phyloP scores from a whole-genome alignment of 2,113 vertebrate genomes.

The Trochalopteron elliotii region DNA sequence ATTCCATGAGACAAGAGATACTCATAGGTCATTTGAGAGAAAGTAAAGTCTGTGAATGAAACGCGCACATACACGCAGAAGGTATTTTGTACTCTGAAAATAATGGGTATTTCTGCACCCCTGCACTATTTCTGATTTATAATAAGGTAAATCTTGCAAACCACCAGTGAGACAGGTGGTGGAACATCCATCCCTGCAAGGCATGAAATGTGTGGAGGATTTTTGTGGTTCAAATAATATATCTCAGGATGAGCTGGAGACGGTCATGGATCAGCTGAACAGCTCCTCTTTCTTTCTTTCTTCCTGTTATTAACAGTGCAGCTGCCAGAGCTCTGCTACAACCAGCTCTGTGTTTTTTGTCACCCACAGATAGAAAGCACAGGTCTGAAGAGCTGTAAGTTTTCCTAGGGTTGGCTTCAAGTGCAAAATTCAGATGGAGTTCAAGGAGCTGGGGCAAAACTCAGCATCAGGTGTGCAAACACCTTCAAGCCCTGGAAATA shows the following conservation, averaged over 20 bases:
- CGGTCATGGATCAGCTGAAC: background rate
- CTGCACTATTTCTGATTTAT: background rate
- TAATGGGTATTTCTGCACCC: background rate
- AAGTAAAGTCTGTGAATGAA: slow-evolving; percentile 5
- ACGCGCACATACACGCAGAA: background rate
- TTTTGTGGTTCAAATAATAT: background rate
- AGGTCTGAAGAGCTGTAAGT: background rate
- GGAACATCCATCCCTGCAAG: background rate
- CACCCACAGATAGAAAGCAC: background rate
- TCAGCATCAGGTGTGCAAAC: background rate
- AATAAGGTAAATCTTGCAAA: background rate
- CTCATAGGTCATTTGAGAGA: slow-evolving; percentile 25
- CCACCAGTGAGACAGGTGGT: rapidly evolving
- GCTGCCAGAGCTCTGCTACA: background rate
- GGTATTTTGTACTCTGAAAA: background rate
- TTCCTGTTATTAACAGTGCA: background rate
- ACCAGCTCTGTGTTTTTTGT: background rate
- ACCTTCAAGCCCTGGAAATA: background rate
- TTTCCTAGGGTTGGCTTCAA: background rate
- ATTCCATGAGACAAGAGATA: slow-evolving; percentile 54
- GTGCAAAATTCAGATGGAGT: background rate
- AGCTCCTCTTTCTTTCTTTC: background rate
- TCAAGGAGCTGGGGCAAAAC: background rate
- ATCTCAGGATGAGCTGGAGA: background rate
- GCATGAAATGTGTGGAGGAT: background rate